Base-by-base conservation (phyloP, 1,140 invertebrate genomes). In the Apolygus lucorum region DNA sequence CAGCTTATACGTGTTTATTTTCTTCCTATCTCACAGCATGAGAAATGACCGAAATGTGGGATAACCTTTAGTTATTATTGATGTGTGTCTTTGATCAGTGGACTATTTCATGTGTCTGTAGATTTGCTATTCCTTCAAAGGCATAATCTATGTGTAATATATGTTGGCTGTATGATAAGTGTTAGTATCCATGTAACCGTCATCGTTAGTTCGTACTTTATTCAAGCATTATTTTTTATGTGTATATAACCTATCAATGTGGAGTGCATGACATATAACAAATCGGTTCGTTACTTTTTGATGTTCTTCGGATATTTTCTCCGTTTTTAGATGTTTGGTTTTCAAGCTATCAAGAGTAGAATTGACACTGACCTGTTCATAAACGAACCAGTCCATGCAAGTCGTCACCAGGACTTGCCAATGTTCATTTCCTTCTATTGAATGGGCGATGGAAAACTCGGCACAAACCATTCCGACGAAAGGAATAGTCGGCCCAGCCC, bases 81-180 rank as follows among this genome's bases (percentile, higher is more conserved):
- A 49, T 49, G 34, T 49, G 34, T 49, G 34, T 49, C 17, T 8
- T 49, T 17, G 17, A 49, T 49, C 17, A 49, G 8, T 49, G 34
- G 8, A 49, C 17, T 49, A 8, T 49, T 11, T 11, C 8, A 11
- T 8, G 8, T 8, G 8, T 11, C 34, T 8, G 34, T 49, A 49
- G 34, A 49, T 49, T 49, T 49, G 34, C 34, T 49, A 49, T 49
- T 49, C 17, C 34, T 49, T 49, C 8, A 11, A 26, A 64, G 63
- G 21, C 27, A 26, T 26, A n/a, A 64, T 34, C n/a, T 11, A 1
- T 52, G 52, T 28, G 21, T 24, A 25, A 49, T 68, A 17, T 27
- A 24, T 63, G 68, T 69, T 69, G 68, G 68, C 68, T 69, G 68
- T 62, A 69, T 69, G 68, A 62, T 69, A 27, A 63, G 29, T 69